phyloP scores from a whole-genome alignment of 2,888 invertebrate genomes.

The Colostygia pectinataria region DNA sequence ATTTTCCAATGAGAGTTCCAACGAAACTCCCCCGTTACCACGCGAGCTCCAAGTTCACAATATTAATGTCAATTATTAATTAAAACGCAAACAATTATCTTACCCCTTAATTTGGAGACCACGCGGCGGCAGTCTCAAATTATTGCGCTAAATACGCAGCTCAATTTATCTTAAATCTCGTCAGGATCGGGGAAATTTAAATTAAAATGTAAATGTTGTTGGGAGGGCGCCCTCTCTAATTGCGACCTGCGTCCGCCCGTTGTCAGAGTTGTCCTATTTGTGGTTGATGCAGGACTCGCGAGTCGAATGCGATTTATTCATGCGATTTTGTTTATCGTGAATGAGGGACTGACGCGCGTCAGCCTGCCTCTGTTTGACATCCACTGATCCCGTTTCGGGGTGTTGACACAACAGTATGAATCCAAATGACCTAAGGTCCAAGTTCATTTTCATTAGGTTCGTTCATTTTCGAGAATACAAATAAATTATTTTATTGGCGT shows the following conservation, averaged over 20 bases:
- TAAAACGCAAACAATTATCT: constrained; percentile 74
- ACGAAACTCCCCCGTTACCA: constrained; percentile 21
- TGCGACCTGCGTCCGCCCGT: constrained; percentile 66
- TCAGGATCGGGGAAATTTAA: constrained; percentile 77
- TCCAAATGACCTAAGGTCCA: constrained; percentile 6
- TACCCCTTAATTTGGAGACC: constrained; percentile 66
- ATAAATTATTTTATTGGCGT: constrained; percentile 13
- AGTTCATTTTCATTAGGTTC: constrained; percentile 9
- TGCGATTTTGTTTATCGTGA: constrained; percentile 32
- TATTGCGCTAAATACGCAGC: constrained; percentile 75
- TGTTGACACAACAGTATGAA: constrained; percentile 21
- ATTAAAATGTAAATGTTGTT: constrained; percentile 81
- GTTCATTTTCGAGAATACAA: constrained; percentile 12
- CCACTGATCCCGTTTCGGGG: constrained; percentile 14
- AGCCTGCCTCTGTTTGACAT: constrained; percentile 19
- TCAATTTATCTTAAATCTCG: constrained; percentile 79
- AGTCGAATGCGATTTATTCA: constrained; percentile 43
- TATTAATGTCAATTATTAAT: constrained; percentile 74
- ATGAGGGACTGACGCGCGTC: constrained; percentile 11
- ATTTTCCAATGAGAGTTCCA: constrained; percentile 15
- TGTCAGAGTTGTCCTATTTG: constrained; percentile 61
- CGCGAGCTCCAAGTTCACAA: constrained; percentile 47
- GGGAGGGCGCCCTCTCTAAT: constrained; percentile 70
- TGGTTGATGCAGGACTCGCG: constrained; percentile 46
- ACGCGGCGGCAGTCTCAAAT: constrained; percentile 66